Base-by-base conservation (phyloP, 1,140 invertebrate species). In the Telenomus remus region DNA sequence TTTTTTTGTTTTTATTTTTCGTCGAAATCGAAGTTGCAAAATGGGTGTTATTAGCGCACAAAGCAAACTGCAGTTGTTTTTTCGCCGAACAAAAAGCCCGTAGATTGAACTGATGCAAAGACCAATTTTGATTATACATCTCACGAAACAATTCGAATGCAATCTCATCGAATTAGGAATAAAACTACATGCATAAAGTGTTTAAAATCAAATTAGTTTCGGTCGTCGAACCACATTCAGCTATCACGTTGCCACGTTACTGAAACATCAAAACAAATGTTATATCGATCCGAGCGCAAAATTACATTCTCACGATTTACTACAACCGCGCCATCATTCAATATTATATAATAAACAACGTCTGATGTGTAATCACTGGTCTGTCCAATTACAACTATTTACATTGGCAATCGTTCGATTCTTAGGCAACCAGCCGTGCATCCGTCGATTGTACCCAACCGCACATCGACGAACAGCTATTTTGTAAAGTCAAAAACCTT, bases 181-280 rank as follows among this genome's bases (percentile, higher is more conserved):
- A 27, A 27, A 27, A 27, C 19, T 27, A 27, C 19, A 27, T 39
- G 37, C n/a, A 39, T 39, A 11, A 39, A 9, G n/a, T 11, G n/a
- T 39, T 11, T 39, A 39, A 69, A 48, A 33, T 57, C 43, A 49
- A 27, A 50, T 56, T 61, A 49, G 44, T 65, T 47, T 65, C 65
- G 73, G 73, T 71, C 66, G 53, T 69, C 71, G 61, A 78, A 66
- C 76, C 47, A 57, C 47, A 56, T 47, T 60, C 16, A 27, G 19
- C 19, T 27, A 6, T 5, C 37, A 76, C 61, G 84, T 85, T 85
- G 84, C 84, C 81, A 84, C 46, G 84, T 33, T 81, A 85, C 82
- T 72, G 14, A 69, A 79, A 79, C 76, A 76, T 80, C 82, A 80
- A 85, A 85, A 85, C 84, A 85, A 83, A 84, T 80, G 77, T 79